Evolutionary conservation across 2,888 invertebrate species (phyloP).

Genomic region (Leptopilina syphax): DNA sequence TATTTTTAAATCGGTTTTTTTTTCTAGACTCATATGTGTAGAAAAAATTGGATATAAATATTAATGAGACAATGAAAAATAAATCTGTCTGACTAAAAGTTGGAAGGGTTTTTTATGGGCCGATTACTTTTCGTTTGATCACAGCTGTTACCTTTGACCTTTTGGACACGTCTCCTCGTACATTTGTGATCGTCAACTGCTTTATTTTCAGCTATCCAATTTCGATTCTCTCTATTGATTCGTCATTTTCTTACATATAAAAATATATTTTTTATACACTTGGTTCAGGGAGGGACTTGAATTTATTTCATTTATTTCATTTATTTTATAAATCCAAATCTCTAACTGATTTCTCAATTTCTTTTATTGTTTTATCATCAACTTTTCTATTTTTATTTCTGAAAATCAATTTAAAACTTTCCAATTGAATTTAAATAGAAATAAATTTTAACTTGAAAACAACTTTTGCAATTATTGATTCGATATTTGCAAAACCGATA

Average conservation of each 20-base stretch:
- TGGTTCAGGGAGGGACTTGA: no score
- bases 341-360: no score
- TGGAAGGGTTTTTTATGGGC: not conserved
- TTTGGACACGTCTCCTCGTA: not conserved
- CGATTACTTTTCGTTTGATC: not conserved
- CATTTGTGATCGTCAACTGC: constrained; percentile 7
- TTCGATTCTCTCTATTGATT: not conserved
- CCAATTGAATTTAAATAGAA: not conserved
- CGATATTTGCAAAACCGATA: not conserved
- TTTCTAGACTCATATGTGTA: not conserved
- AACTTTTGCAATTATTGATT: no score
- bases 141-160: constrained; percentile 22
- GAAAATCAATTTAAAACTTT: not conserved
- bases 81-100: not conserved
- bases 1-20: not conserved
- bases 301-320: no score
- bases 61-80: not conserved
- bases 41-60: not conserved
- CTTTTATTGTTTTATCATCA: no score
- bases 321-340: no score
- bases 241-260: not conserved
- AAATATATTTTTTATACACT: not conserved
- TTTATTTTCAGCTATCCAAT: constrained; percentile 22
- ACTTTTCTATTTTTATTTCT: not conserved
- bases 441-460: no score